Percentiles rank a stretch among this genome's conserved stretches.
Conservation (phyloP, 2,888 invertebrate genomes). For the Dicyrtoma fusca region DNA sequence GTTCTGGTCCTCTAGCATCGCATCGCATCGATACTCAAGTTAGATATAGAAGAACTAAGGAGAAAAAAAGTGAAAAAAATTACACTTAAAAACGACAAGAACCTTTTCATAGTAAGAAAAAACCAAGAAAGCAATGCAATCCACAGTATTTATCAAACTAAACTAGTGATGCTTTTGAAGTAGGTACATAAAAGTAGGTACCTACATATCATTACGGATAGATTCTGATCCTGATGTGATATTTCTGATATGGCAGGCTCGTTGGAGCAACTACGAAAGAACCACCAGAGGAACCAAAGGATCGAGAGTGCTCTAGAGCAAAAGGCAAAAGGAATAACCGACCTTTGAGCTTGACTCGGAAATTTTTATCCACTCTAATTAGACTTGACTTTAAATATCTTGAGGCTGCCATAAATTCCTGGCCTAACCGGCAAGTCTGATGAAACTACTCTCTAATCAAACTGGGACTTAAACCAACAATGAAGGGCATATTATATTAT, state of each 20-base stretch:
- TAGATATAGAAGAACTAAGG: no score
- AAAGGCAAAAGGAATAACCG: slow-evolving; percentile 5
- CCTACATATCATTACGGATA: no score
- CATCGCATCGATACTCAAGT: no score
- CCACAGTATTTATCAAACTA: no score
- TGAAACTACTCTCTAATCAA: slow-evolving; percentile 26
- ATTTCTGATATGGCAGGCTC: not conserved
- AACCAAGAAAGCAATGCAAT: not conserved
- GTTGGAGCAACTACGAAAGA: no score
- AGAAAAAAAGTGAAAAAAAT: no score
- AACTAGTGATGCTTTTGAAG: not conserved
- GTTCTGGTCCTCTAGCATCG: no score
- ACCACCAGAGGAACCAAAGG: no score
- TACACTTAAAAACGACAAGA: not conserved
- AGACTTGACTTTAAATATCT: slow-evolving; percentile 36
- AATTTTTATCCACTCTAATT: slow-evolving; percentile 31
- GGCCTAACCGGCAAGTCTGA: slow-evolving; percentile 19
- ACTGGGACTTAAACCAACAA: slow-evolving; percentile 14
- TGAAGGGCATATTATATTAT: no score
- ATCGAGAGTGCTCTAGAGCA: not conserved
- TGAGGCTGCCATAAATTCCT: slow-evolving; percentile 32
- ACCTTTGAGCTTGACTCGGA: slow-evolving; percentile 3
- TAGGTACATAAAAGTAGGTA: not conserved
- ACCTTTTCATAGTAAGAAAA: not conserved
- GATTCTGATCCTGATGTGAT: no score